These are phyloP conservation scores for Oligia latruncula DNA, from an alignment of 2,888 invertebrate species.

Conservation along the genomic window DNA sequence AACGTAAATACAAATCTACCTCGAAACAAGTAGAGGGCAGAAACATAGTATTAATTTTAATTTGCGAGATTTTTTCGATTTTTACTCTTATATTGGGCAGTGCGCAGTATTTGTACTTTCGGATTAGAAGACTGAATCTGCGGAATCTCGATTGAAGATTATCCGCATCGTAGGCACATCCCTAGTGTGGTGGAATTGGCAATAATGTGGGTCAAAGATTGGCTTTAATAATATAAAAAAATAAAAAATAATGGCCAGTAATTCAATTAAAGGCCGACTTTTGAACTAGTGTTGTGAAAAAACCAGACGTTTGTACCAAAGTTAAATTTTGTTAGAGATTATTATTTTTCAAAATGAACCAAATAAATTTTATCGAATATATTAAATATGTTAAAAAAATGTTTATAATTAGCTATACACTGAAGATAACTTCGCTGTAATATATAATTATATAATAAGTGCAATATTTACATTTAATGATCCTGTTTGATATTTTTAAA, in stretches of 20 bases:
- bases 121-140: conserved; percentile 42
- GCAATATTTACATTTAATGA: neutral
- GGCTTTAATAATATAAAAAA: conserved; percentile 34
- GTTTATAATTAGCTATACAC: neutral
- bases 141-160: conserved; percentile 2
- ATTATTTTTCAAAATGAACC: conserved; percentile 16
- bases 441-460: conserved; percentile 1
- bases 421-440: neutral
- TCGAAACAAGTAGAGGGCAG: conserved; percentile 38
- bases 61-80: conserved; percentile 11
- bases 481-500: neutral
- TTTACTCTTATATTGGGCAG: neutral
- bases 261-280: conserved; percentile 5
- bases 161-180: conserved; percentile 2
- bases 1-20: conserved; percentile 37
- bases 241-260: neutral
- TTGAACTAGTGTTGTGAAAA: conserved; percentile 29
- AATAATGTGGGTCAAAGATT: conserved; percentile 14
- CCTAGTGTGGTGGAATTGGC: conserved; percentile 13
- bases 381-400: neutral
- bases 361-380: conserved; percentile 11
- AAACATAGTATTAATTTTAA: conserved; percentile 14
- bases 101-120: conserved; percentile 28
- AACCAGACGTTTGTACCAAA: conserved; percentile 21
- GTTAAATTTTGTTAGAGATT: conserved; percentile 5